phyloP scores from a whole-genome alignment of 2,797 vertebrate genomes.

The Sebastes oblongus region DNA sequence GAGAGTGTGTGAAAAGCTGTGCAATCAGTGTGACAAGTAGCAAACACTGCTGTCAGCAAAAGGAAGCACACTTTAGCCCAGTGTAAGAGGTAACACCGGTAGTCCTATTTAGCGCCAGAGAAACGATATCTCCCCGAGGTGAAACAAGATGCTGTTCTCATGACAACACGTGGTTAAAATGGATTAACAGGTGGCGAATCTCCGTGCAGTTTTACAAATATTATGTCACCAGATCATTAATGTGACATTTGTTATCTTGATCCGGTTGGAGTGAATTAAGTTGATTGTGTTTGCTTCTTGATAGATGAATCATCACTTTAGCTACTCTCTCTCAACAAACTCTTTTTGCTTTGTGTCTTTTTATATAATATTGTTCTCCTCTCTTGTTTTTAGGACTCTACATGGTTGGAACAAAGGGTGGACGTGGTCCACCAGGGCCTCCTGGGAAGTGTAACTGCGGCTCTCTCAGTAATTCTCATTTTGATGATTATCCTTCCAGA shows the following conservation, averaged over 20 bases:
- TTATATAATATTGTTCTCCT: neutral
- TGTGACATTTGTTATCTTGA: conserved; percentile 60
- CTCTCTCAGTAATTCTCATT: conserved; percentile 78
- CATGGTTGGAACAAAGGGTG: conserved; percentile 91
- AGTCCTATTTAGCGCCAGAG: conserved; percentile 69
- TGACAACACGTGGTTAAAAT: conserved; percentile 77
- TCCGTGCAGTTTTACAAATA: conserved; percentile 57
- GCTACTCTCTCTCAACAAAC: neutral
- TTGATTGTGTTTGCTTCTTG: conserved; percentile 48
- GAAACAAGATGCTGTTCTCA: conserved; percentile 60
- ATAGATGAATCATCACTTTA: conserved; percentile 39
- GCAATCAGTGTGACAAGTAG: neutral
- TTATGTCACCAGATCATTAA: conserved; percentile 72
- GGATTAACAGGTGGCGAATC: conserved; percentile 50
- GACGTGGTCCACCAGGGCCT: conserved; percentile 89
- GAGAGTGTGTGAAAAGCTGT: conserved; percentile 13
- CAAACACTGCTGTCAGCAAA: conserved; percentile 35
- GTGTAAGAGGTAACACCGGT: conserved; percentile 49
- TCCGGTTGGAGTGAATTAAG: conserved; percentile 43
- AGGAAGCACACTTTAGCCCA: conserved; percentile 46
- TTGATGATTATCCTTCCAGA: conserved; percentile 82
- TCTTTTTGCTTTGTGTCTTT: neutral
- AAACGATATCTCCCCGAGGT: conserved; percentile 67
- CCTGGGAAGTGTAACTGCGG: conserved; percentile 92
- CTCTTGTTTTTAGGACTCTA: conserved; percentile 83